These are phyloP conservation scores for Phoxinus dragarum DNA, from an alignment of 2,797 vertebrate genomes.

Conservation along the genomic window DNA sequence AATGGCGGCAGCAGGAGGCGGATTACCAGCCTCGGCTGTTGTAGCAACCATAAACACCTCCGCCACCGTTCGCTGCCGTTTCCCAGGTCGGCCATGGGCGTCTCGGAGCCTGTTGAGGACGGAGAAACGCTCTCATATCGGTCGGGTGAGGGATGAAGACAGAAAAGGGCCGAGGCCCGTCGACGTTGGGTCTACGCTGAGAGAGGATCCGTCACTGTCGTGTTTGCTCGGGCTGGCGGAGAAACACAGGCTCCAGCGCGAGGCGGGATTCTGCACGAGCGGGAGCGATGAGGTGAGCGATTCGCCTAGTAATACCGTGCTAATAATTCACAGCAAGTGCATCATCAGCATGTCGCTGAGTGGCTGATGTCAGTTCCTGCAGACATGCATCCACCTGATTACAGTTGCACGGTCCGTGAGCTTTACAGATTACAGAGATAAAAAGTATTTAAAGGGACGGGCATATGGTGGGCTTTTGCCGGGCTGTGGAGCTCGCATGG, in stretches of 20 bases:
- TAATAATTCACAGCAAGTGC: conserved; percentile 1
- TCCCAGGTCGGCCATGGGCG: conserved; percentile 82
- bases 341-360: background rate
- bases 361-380: conserved; percentile 24
- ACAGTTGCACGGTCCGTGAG: background rate
- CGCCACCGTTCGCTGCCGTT: conserved; percentile 80
- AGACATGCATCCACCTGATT: conserved; percentile 3
- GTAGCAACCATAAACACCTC: conserved; percentile 65
- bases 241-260: conserved; percentile 80
- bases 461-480: background rate
- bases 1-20: conserved; percentile 89
- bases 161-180: conserved; percentile 80
- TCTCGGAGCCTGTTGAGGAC: conserved; percentile 74
- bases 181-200: conserved; percentile 78
- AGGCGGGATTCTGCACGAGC: conserved; percentile 81
- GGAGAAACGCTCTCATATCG: conserved; percentile 76
- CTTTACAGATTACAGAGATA: background rate
- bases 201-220: conserved; percentile 82
- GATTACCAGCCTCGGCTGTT: conserved; percentile 80
- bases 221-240: conserved; percentile 81
- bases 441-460: background rate
- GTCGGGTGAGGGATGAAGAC: conserved; percentile 70
- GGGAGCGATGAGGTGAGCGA: conserved; percentile 80
- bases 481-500: background rate
- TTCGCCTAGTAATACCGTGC: background rate